phyloP scores from a whole-genome alignment of 2,797 vertebrate genomes.

The Pogonophryne albipinna region DNA sequence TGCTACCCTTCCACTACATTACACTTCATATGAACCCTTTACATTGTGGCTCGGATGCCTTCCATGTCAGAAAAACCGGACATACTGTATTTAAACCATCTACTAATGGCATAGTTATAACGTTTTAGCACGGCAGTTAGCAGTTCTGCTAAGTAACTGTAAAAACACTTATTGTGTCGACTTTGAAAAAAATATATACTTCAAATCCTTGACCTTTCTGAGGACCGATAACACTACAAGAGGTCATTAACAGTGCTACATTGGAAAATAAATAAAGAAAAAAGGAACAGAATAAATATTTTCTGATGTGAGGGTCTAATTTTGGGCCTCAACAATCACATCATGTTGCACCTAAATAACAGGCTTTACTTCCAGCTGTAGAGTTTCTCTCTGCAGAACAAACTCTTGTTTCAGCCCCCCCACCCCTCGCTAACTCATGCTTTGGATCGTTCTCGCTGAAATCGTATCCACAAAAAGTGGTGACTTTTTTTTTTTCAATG shows the following conservation, averaged over 20 bases:
- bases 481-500: no score
- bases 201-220: not conserved
- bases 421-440: conserved; percentile 3
- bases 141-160: not conserved
- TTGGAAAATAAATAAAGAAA: conserved; percentile 50
- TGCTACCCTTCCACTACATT: not conserved
- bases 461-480: conserved; percentile 32
- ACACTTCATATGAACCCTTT: conserved; percentile 32
- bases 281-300: conserved; percentile 49
- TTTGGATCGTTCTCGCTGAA: conserved; percentile 15
- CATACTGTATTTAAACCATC: conserved; percentile 49
- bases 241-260: not conserved
- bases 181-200: not conserved
- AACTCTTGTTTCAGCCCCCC: no score
- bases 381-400: conserved; percentile 33
- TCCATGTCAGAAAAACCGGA: conserved; percentile 57
- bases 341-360: conserved; percentile 32
- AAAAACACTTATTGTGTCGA: not conserved
- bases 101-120: conserved; percentile 32
- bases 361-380: conserved; percentile 44
- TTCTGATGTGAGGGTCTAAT: conserved; percentile 9
- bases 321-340: conserved; percentile 22
- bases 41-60: conserved; percentile 17
- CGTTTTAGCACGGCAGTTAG: not conserved
- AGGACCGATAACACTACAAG: not conserved